Conservation (phyloP, 2,888 invertebrate genomes). For the Tupiocoris notatus region DNA sequence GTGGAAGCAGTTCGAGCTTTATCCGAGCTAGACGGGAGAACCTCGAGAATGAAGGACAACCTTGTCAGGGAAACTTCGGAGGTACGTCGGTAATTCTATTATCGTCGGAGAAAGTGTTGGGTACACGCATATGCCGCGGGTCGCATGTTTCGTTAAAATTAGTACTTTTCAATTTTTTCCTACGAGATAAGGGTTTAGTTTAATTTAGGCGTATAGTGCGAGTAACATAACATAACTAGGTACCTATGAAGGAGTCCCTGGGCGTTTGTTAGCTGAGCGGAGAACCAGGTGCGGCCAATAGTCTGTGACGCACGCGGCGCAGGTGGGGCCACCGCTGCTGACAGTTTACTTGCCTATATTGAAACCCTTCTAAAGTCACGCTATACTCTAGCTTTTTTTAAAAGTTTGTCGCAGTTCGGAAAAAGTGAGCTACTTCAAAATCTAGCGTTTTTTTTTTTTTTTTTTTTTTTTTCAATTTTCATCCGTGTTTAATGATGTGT, state of each 20-base stretch:
- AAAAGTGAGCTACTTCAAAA: too few relatives aligned
- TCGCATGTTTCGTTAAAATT: slow-evolving; percentile 10
- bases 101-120: slow-evolving; percentile 7
- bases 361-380: slow-evolving; percentile 11
- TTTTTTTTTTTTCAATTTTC: too few relatives aligned
- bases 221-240: not conserved
- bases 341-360: slow-evolving; percentile 14
- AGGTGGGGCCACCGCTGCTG: slow-evolving; percentile 6
- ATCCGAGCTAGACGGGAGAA: not conserved
- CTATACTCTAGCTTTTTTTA: not conserved
- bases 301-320: slow-evolving; percentile 27
- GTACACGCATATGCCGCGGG: slow-evolving; percentile 1
- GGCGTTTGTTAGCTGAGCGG: not conserved
- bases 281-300: slow-evolving; percentile 5
- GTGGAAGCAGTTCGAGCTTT: not conserved
- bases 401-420: too few relatives aligned
- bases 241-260: not conserved
- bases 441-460: too few relatives aligned
- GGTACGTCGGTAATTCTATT: not conserved
- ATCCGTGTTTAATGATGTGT: too few relatives aligned
- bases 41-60: not conserved
- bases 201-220: not conserved
- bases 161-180: slow-evolving; percentile 21
- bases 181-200: slow-evolving; percentile 4
- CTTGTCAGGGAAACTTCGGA: not conserved